A percentile compares a stretch with the other conserved stretches of the same genome.
phyloP scores from a whole-genome alignment of 2,888 invertebrate genomes.

The Rhaphigaster nebulosa region DNA sequence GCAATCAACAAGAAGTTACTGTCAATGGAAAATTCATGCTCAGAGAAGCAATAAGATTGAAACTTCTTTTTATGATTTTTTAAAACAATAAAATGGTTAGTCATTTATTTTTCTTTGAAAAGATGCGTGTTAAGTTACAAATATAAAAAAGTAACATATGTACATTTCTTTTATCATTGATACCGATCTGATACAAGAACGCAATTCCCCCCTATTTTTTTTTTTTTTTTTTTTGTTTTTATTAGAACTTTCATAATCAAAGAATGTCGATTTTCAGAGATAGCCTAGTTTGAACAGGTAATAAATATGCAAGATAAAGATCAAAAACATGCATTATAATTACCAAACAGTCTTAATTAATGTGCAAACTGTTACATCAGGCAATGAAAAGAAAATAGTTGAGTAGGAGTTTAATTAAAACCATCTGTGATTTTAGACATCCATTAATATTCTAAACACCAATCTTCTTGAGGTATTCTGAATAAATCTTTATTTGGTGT shows the following conservation, averaged over 20 bases:
- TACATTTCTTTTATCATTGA: no score
- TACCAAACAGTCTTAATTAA: not conserved
- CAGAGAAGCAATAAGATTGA: no score
- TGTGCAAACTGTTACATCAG: slow-evolving; percentile 3
- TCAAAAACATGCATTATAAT: not conserved
- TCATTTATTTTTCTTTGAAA: no score
- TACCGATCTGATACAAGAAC: no score
- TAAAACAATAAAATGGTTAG: no score
- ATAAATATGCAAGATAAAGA: slow-evolving; percentile 7
- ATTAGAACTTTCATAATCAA: not conserved
- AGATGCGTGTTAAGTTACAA: no score
- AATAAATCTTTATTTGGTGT: not conserved
- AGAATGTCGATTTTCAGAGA: not conserved
- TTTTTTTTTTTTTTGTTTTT: not conserved
- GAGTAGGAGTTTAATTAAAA: slow-evolving; percentile 35
- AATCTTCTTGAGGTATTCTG: not conserved
- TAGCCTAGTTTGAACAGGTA: not conserved
- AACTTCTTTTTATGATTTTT: no score
- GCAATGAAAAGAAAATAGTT: not conserved
- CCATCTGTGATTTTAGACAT: not conserved
- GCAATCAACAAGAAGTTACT: no score
- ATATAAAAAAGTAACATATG: no score
- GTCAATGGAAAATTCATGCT: no score
- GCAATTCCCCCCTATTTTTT: no score
- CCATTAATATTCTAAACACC: slow-evolving; percentile 14